Evolutionary conservation across 2,888 invertebrate species (phyloP).

Genomic region (Hypomecis atomaria): DNA sequence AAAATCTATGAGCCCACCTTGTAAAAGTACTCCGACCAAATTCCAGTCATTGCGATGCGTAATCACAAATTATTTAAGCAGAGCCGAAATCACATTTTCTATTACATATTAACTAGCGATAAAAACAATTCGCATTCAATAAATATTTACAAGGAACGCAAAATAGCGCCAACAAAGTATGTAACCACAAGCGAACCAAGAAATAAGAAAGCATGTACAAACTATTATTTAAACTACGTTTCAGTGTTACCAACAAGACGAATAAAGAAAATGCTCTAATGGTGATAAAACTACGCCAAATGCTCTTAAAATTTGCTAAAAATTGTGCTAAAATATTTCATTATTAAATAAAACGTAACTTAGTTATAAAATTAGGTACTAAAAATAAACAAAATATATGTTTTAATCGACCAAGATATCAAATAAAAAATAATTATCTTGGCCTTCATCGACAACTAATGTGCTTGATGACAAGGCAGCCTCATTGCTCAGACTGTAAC

Average conservation of each 20-base stretch:
- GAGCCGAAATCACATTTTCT: not conserved
- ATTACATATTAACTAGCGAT: not conserved
- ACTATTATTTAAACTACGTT: not conserved
- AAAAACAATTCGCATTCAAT: not conserved
- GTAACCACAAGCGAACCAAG: not conserved
- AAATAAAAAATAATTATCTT: no score
- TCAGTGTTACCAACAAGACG: no score
- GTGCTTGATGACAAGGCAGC: no score
- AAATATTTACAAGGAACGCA: slow-evolving; percentile 31
- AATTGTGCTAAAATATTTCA: no score
- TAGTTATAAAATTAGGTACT: no score
- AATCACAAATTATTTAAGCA: slow-evolving; percentile 5
- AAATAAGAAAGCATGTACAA: not conserved
- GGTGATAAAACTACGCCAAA: no score
- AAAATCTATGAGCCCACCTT: slow-evolving; percentile 33
- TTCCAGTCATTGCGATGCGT: not conserved
- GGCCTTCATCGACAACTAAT: no score
- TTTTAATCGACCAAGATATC: no score
- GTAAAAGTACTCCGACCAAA: slow-evolving; percentile 11
- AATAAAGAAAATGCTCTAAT: no score
- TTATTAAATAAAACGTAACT: no score
- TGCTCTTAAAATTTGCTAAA: not conserved
- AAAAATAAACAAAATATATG: no score
- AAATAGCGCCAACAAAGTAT: slow-evolving; percentile 53
- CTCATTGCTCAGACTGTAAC: no score